Evolutionary conservation across 35 echinoderm and acorn worm genomes (phyloP), one percentile per base, ranked within the genome.

Genomic region (Lytechinus variegatus): DNA sequence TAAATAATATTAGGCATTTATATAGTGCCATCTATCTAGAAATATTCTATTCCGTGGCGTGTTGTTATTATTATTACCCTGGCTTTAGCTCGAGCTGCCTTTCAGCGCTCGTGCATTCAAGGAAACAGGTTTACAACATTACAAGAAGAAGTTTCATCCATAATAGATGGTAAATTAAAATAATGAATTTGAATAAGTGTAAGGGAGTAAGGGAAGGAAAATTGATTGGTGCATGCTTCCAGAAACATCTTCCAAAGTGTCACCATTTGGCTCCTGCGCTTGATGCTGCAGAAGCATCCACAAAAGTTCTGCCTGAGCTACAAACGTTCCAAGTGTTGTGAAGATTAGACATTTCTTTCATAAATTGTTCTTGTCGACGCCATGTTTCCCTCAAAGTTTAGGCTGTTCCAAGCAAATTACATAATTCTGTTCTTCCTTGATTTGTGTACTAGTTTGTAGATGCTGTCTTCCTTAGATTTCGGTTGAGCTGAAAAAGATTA

Each of bases 401-500:
- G 66, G 14, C 21, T 79, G 66, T 21, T 24, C 14, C 12, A 79
- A 79, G 66, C 24, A 24, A 19, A 79, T 7, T 19, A 7, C 61
- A 71, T 71, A 21, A 24, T 21, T 71, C 6, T 13, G 61, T 21
- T 71, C 14, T 71, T 71, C 5, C 61, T 71, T 58, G 19, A n/a
- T 79, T 79, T 79, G 19, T n/a, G 1, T 79, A 24, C 16, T 16
- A 79, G 66, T 79, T 79, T 79, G 88, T 51, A 12, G 29, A 3
- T 10, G 88, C 29, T 16, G 57, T 93, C 55, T 93, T 93, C 54
- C 57, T 93, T 11, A 93, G 52, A 57, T 93, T 93, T 54, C 92
- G 28, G 92, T 93, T 93, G 54, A 93, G 54, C 92, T 93, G 92
- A 54, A 55, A 27, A 24, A 90, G 28, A 54, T 12, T n/a, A 44